A percentile compares a stretch with the other conserved stretches of the same genome.
Conservation (phyloP, 2,113 vertebrate genomes). For the Hippocampus barbouri region DNA sequence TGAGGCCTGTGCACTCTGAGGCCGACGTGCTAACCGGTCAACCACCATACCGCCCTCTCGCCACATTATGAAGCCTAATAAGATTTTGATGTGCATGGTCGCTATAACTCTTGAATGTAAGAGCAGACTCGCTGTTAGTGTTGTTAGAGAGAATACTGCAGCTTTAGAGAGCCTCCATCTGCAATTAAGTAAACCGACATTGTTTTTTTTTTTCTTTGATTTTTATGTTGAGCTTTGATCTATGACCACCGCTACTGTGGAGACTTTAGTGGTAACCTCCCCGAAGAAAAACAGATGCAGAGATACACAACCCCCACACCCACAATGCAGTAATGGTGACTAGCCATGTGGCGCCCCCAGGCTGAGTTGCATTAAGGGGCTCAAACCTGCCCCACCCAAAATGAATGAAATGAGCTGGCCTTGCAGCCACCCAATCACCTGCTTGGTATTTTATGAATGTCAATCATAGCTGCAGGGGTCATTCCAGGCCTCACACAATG, state of each 20-base stretch:
- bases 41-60: too few relatives aligned
- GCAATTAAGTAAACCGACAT: neutral
- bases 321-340: neutral
- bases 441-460: neutral
- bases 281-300: neutral
- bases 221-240: neutral
- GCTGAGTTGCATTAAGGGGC: neutral
- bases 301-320: neutral
- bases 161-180: neutral
- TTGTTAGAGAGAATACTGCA: neutral
- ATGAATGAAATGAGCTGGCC: constrained; percentile 1
- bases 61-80: neutral
- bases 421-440: neutral
- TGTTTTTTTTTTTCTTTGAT: neutral
- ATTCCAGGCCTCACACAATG: neutral
- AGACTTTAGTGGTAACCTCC: neutral
- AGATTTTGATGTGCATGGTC: neutral
- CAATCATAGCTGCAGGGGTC: neutral
- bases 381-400: neutral
- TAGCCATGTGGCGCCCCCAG: neutral
- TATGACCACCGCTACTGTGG: neutral
- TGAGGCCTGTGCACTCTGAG: too few relatives aligned
- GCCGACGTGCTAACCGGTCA: too few relatives aligned
- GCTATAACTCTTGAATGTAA: neutral
- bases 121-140: neutral